Base-by-base conservation (phyloP, 2,888 invertebrate species). In the Drosophila testacea region DNA sequence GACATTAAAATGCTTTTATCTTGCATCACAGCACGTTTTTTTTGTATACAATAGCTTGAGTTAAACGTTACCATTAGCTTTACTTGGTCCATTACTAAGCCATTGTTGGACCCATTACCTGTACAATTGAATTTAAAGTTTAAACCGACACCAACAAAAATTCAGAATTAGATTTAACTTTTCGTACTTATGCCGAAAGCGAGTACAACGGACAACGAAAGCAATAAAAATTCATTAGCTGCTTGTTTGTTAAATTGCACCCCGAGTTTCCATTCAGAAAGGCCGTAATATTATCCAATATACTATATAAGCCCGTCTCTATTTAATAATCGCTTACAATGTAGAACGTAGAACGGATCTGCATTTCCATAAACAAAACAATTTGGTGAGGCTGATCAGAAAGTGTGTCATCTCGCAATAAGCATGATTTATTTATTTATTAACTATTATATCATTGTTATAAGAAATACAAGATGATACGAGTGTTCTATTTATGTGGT, bases 1-100 rank as follows among this genome's bases (percentile, higher is more conserved):
- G 73, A 82, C 88, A 88, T 88, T 88, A 85, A 85, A 67, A 61
- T 55, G 65, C 83, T 73, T 79, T 82, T 88, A 83, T 85, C 86
- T 81, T 39, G 22, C 48, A 68, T 54, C 76, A 52, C 57, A 34
- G 50, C 54, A 62, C 79, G 79, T 66, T 69, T 56, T 41, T 10
- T 32, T 22, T 22, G 3, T 22, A 22, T 28, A 38, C 51, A 51
- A 28, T 28, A 6, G 16, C 41, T 16, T 10, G n/a, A 16, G 38
- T 4, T 32, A 16, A 47, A 16, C 28, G 22, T 10, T 7, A 22
- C 46, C n/a, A 64, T 36, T 64, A 44, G n/a, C 27, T 51, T 38
- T 51, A 69, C 30, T 16, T 36, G 46, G n/a, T 13, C 47, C 55
- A 56, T 56, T 38, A 54, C 10, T 10, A 4, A 6, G 13, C 44